Conservation (phyloP, 2,888 invertebrate species). For the Chymomyza procnemis region DNA sequence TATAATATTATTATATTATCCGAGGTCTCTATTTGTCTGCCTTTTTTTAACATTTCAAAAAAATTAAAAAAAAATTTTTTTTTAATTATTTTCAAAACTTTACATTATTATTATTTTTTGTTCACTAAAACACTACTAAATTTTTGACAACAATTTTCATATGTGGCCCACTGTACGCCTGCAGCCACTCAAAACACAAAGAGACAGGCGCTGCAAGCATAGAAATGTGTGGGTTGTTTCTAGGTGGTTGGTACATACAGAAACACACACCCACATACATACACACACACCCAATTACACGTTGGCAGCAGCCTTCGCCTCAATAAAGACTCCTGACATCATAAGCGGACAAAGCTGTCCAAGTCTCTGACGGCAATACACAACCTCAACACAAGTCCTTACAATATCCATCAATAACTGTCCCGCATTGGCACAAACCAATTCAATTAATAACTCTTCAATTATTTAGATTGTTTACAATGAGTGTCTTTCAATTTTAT, state of each 20-base stretch:
- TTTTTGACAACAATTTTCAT: neutral
- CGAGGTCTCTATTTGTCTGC: too few relatives aligned
- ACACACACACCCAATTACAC: conserved; percentile 44
- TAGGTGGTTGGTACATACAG: conserved; percentile 41
- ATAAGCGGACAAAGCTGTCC: conserved; percentile 10
- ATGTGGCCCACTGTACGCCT: conserved; percentile 1
- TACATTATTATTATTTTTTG: too few relatives aligned
- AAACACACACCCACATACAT: conserved; percentile 5
- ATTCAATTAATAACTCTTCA: neutral
- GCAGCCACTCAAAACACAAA: conserved; percentile 35
- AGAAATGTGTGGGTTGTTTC: conserved; percentile 18
- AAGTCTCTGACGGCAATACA: neutral
- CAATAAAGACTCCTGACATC: conserved; percentile 35
- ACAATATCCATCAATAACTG: neutral
- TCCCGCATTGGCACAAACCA: neutral
- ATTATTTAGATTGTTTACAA: conserved; percentile 8
- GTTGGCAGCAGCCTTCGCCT: conserved; percentile 52
- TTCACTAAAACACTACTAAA: neutral
- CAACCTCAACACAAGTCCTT: neutral
- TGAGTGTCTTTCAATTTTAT: neutral
- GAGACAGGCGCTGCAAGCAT: conserved; percentile 12
- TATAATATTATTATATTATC: too few relatives aligned
- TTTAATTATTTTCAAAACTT: too few relatives aligned
- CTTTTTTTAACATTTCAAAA: too few relatives aligned
- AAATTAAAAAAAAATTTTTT: too few relatives aligned